Conservation (phyloP, 2,797 vertebrate species). For the Crocidura indochinensis region DNA sequence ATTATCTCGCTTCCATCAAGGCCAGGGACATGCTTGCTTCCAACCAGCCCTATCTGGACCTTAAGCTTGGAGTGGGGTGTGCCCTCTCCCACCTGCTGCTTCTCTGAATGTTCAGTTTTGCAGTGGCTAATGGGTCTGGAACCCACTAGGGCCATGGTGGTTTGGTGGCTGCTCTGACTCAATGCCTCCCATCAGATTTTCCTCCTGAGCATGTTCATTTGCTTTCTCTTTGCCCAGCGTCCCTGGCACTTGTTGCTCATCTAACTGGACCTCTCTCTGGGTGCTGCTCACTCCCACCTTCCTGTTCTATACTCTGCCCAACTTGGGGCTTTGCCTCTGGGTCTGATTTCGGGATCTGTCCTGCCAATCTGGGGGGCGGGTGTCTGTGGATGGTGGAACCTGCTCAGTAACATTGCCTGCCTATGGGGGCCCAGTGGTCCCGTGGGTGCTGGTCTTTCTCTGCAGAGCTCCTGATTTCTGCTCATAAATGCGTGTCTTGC, state of each 20-base stretch:
- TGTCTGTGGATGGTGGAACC: neutral
- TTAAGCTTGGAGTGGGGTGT: neutral
- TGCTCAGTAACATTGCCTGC: neutral
- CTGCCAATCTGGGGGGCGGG: too few species aligned
- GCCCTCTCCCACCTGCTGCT: too few species aligned
- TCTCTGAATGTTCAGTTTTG: too few species aligned
- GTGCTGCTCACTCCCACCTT: constrained; percentile 29
- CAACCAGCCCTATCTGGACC: constrained; percentile 23
- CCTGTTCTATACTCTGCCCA: constrained; percentile 7
- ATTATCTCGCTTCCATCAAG: neutral
- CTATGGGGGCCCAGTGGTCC: constrained; percentile 26
- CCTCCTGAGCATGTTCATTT: neutral
- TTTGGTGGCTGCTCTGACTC: too few species aligned
- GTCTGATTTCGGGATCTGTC: too few species aligned
- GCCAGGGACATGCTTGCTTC: constrained; percentile 36
- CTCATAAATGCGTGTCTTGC: too few species aligned
- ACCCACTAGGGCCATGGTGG: too few species aligned
- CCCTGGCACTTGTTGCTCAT: neutral
- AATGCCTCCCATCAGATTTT: constrained; percentile 35
- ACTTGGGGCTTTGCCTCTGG: constrained; percentile 30
- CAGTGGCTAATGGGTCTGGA: too few species aligned
- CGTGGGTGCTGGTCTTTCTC: constrained; percentile 3
- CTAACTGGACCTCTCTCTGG: neutral
- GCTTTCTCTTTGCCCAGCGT: constrained; percentile 62
- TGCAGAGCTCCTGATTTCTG: neutral